Evolutionary conservation across 2,888 invertebrate species (phyloP), one percentile per base, ranked within the genome.

Genomic region (Heliconius ismenius): DNA sequence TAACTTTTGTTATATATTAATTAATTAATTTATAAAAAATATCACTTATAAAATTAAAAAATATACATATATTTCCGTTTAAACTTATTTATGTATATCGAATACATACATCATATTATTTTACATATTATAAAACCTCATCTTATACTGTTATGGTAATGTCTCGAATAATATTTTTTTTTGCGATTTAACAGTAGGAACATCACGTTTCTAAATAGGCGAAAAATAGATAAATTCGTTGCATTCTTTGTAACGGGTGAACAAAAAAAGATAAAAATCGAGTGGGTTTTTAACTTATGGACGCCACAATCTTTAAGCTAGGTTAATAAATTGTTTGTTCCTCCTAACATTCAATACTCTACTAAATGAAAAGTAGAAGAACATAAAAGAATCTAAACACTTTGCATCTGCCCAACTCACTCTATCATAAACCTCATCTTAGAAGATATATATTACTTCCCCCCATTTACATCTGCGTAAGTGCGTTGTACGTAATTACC

Each of bases 401-500:
- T 13, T 54, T 32, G 9, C 13, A 70, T 36, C 54, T 54, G 58
- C 32, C 58, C 24, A 58, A 58, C 32, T n/a, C 32, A 70, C 58
- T 70, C 58, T 26, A 73, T 73, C 62, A 73, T 62, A 62, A 43
- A 63, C 73, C 32, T 62, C 73, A 43, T 73, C 62, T 73, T 43
- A 39, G 24, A 62, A 73, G 72, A 65, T 77, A 73, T 58, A 76
- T 72, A 24, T 64, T 77, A 79, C 65, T 75, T 76, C 68, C 75
- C 74, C 75, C 77, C 69, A 70, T 78, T 77, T 76, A 73, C 74
- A 73, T 75, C 75, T 73, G 75, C 78, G 75, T 76, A 79, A 82
- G 79, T 80, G 76, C 77, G 77, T 79, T 78, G 81, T 82, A 79
- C 82, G 84, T 86, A 85, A 85, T 86, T 86, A 84, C 83, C 84